Base-by-base conservation (phyloP, 2,797 vertebrate genomes). In the Chiloscyllium punctatum region DNA sequence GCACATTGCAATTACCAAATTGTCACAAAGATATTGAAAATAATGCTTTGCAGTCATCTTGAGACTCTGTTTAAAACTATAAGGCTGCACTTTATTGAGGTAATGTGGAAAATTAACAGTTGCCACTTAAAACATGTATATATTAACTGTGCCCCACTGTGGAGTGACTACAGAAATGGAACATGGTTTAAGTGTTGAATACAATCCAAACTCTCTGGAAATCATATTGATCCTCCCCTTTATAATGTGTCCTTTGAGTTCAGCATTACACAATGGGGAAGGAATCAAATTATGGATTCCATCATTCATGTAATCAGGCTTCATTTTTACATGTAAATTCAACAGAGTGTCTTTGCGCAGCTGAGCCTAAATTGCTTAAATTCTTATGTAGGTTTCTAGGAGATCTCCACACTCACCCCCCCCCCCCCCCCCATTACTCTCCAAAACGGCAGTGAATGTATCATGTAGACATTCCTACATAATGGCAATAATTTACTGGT, bases 221-320 rank as follows among this genome's bases (percentile, higher is more conserved):
- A 25, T 21, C 16, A 42, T 66, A 42, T 69, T 5, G 53, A 66
- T 90, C 13, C 87, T 62, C 53, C 69, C 23, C 23, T 4, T 90
- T 30, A 53, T 77, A 13, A 48, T 3, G 51, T 6, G 25, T 53
- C 27, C 8, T 33, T 90, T 0, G 11, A 62, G 21, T 66, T 91
- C 53, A 33, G 51, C 87, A n/a, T 5, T 16, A 30, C 53, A 57
- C 57, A 62, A 1, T 37, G 88, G 33, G 88, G 33, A 13, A n/a
- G 77, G 66, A 91, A 91, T 91, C 62, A 69, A 23, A n/a, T 92
- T 68, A 69, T 77, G 72, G 62, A 68, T 92, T 92, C 62, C 62
- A 42, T 92, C 62, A 9, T 69, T 92, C n/a, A 42, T 92, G 25
- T 69, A 42, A 42, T 66, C 90, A 68, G 90, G 3, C 62, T 23